Evolutionary conservation across 2,888 invertebrate species (phyloP).

Genomic region (Coronaproctus castanopsis): DNA sequence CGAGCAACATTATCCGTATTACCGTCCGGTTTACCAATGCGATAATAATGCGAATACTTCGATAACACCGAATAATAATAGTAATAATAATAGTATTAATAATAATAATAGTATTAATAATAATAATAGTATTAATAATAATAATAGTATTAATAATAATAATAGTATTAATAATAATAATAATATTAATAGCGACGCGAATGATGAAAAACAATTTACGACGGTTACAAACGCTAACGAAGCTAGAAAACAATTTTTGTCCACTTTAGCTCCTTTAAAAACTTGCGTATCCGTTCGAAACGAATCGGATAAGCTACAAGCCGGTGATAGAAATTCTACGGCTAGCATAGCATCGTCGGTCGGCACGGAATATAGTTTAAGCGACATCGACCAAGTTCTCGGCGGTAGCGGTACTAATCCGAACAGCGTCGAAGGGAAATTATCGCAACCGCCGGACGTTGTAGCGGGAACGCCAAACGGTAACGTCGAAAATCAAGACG

Average conservation of each 20-base stretch:
- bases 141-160: too few relatives aligned
- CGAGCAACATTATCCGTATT: slow-evolving; percentile 19
- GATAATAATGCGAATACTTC: too few relatives aligned
- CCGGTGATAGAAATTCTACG: slow-evolving; percentile 16
- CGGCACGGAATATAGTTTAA: slow-evolving; percentile 44
- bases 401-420: slow-evolving; percentile 22
- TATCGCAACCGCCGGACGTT: slow-evolving; percentile 46
- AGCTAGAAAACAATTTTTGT: slow-evolving; percentile 53
- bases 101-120: too few relatives aligned
- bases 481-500: slow-evolving; percentile 31
- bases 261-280: slow-evolving; percentile 54
- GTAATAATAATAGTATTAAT: too few relatives aligned
- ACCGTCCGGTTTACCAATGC: slow-evolving; percentile 17
- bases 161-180: too few relatives aligned
- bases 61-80: too few relatives aligned
- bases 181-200: slow-evolving; percentile 1
- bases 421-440: slow-evolving; percentile 9
- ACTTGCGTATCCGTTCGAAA: slow-evolving; percentile 37
- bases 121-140: too few relatives aligned
- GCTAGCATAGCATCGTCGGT: slow-evolving; percentile 15
- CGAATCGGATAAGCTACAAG: slow-evolving; percentile 15
- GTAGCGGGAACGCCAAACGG: slow-evolving; percentile 41
- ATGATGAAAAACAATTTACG: too few relatives aligned
- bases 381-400: slow-evolving; percentile 40
- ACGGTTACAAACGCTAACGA: slow-evolving; percentile 34